Conservation (phyloP, 2,888 invertebrate genomes). For the Cantharis nigra region DNA sequence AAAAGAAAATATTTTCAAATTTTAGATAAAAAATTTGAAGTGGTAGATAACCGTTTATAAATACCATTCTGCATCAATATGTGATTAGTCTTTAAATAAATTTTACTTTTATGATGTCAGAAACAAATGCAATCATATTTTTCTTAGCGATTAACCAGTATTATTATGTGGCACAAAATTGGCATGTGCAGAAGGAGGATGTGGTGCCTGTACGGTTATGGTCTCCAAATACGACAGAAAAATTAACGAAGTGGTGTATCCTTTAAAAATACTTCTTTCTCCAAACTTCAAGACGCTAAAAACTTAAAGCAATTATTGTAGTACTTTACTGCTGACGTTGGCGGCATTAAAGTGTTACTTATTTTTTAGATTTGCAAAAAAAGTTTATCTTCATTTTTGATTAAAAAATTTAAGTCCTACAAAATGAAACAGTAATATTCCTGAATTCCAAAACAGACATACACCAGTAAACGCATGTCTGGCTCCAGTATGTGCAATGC, state of each 20-base stretch:
- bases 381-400: no score
- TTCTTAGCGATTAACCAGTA: constrained; percentile 56
- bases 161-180: constrained; percentile 85
- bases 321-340: no score
- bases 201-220: constrained; percentile 95
- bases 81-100: no score
- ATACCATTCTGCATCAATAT: neutral
- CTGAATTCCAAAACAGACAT: constrained; percentile 61
- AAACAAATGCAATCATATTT: neutral
- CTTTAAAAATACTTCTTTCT: constrained; percentile 37
- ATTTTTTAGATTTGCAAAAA: no score
- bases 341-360: no score
- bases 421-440: neutral
- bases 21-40: neutral
- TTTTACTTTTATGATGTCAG: no score
- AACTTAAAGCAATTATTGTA: no score
- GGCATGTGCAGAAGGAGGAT: constrained; percentile 93
- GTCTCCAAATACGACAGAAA: constrained; percentile 72
- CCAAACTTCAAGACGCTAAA: no score
- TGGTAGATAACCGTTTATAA: neutral
- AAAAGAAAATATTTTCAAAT: neutral
- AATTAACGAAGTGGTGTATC: constrained; percentile 62
- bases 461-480: constrained; percentile 88
- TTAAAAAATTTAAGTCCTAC: no score
- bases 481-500: constrained; percentile 83